Conservation (phyloP, 2,888 invertebrate genomes). For the Leptodirus hochenwartii region DNA sequence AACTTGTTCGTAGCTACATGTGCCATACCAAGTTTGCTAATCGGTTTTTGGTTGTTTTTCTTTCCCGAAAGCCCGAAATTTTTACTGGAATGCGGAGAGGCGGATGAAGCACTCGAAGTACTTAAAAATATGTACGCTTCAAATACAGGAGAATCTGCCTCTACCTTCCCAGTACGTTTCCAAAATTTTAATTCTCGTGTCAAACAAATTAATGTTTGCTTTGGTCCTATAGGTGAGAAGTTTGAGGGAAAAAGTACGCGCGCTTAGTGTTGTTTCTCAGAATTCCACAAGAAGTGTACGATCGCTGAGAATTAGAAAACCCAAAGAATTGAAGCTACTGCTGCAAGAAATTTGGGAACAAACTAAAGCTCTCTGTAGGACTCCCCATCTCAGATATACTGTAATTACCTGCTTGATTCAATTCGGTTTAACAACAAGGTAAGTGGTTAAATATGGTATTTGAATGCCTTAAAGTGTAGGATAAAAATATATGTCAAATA, state of each 20-base stretch:
- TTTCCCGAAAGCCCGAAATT: slow-evolving; percentile 75
- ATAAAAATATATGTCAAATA: too few species aligned
- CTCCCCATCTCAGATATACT: slow-evolving; percentile 58
- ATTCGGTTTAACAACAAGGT: slow-evolving; percentile 66
- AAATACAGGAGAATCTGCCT: slow-evolving; percentile 52
- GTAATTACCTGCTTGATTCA: slow-evolving; percentile 62
- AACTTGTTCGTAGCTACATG: slow-evolving; percentile 63
- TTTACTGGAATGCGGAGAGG: slow-evolving; percentile 60
- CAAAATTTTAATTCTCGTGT: slow-evolving; percentile 3
- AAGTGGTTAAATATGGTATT: too few species aligned
- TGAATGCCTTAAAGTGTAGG: too few species aligned
- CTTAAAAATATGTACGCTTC: slow-evolving; percentile 48
- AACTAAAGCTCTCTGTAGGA: slow-evolving; percentile 52
- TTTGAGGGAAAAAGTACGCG: slow-evolving; percentile 46
- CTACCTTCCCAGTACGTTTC: slow-evolving; percentile 48
- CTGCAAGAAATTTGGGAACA: slow-evolving; percentile 54
- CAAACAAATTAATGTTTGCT: slow-evolving; percentile 1
- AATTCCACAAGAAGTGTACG: slow-evolving; percentile 47
- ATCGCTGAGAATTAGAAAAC: slow-evolving; percentile 49
- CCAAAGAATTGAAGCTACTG: slow-evolving; percentile 50
- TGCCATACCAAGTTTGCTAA: slow-evolving; percentile 47
- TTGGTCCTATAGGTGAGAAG: slow-evolving; percentile 20
- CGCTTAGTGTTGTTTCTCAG: slow-evolving; percentile 43
- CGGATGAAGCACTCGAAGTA: slow-evolving; percentile 52
- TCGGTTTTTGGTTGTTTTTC: slow-evolving; percentile 49